phyloP scores from a whole-genome alignment of 1,140 invertebrate genomes.

The Drosophila funebris region DNA sequence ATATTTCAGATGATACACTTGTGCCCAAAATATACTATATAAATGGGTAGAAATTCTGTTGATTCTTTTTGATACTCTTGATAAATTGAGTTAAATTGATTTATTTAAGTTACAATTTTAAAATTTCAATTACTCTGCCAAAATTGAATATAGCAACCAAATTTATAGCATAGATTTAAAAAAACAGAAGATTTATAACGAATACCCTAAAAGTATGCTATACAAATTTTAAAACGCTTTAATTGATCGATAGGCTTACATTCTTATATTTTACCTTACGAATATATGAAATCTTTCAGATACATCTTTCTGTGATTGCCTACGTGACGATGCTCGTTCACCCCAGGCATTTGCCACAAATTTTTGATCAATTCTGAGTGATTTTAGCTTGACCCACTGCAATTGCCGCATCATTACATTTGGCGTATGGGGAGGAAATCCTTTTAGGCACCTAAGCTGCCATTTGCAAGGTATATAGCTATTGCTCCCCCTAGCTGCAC shows the following conservation, averaged over 20 bases:
- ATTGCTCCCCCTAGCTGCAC: slow-evolving; percentile 20
- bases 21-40: not conserved
- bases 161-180: too few relatives aligned
- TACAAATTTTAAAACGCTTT: not conserved
- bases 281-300: not conserved
- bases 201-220: too few relatives aligned
- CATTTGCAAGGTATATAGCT: slow-evolving; percentile 64
- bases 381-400: slow-evolving; percentile 52
- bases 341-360: slow-evolving; percentile 1
- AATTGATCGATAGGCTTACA: too few relatives aligned
- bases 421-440: slow-evolving; percentile 27
- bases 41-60: not conserved
- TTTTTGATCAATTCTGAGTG: not conserved
- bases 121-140: too few relatives aligned
- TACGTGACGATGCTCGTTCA: not conserved
- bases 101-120: not conserved
- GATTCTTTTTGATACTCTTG: too few relatives aligned
- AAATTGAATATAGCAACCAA: too few relatives aligned
- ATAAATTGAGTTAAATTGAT: not conserved
- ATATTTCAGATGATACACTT: not conserved
- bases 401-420: slow-evolving; percentile 65
- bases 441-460: slow-evolving; percentile 57
- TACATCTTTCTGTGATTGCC: slow-evolving; percentile 5
- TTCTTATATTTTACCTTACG: too few relatives aligned
- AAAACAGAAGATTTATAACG: too few relatives aligned